phyloP scores from a whole-genome alignment of 2,888 invertebrate genomes.

The Hypena proboscidalis region DNA sequence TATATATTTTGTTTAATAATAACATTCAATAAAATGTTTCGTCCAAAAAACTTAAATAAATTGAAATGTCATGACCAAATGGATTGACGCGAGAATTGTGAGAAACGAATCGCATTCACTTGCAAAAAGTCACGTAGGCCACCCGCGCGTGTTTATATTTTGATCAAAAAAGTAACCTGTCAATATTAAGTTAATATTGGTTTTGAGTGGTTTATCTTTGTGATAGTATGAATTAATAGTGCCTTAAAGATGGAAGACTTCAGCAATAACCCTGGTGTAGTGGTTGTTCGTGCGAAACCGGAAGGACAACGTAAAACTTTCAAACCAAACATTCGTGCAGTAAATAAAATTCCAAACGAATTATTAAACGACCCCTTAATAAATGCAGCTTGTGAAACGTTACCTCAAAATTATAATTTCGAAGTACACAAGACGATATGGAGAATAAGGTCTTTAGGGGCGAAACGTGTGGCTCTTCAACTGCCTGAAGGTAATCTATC shows the following conservation, averaged over 20 bases:
- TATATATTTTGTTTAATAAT: too few species aligned
- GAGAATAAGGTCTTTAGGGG: conserved; percentile 94
- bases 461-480: conserved; percentile 96
- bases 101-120: conserved; percentile 49
- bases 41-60: too few species aligned
- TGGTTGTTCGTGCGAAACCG: conserved; percentile 92
- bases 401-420: conserved; percentile 98
- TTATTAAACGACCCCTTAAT: conserved; percentile 90
- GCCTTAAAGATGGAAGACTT: conserved; percentile 65
- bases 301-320: conserved; percentile 90
- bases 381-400: conserved; percentile 88
- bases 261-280: conserved; percentile 68
- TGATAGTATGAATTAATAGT: conserved; percentile 8
- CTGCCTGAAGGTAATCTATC: conserved; percentile 97
- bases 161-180: conserved; percentile 56
- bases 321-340: conserved; percentile 88
- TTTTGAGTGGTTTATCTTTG: background rate
- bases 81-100: too few species aligned
- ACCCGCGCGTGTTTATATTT: conserved; percentile 72
- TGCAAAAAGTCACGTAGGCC: conserved; percentile 81
- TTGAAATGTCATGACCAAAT: too few species aligned
- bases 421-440: conserved; percentile 99
- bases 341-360: conserved; percentile 93
- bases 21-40: too few species aligned
- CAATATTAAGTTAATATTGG: conserved; percentile 3